Evolutionary conservation across 2,797 vertebrate genomes (phyloP).

Genomic region (Denticeps clupeoides): DNA sequence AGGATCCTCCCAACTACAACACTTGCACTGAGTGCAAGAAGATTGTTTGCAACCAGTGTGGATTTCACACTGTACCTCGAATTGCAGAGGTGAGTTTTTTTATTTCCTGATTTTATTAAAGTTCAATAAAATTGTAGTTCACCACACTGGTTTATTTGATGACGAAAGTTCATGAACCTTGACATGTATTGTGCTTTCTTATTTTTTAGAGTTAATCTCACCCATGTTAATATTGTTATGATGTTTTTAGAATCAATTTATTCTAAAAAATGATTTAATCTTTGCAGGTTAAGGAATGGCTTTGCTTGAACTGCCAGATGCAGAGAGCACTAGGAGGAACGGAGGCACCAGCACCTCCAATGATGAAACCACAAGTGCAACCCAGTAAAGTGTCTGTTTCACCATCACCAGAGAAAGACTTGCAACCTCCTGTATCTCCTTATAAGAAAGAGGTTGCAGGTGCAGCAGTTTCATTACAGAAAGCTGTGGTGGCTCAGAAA

Average conservation of each 20-base stretch:
- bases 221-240: no score
- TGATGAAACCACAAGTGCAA: conserved; percentile 37
- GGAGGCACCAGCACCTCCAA: conserved; percentile 45
- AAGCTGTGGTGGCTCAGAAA: conserved; percentile 41
- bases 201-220: background rate
- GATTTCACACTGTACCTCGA: no score
- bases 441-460: conserved; percentile 31
- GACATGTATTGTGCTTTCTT: no score
- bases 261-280: background rate
- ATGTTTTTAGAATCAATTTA: no score
- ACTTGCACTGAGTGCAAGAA: conserved; percentile 84
- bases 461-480: conserved; percentile 26
- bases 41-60: conserved; percentile 83
- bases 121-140: no score
- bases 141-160: no score
- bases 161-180: no score
- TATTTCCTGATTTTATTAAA: no score
- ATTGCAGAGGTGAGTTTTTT: no score
- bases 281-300: conserved; percentile 63
- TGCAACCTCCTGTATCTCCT: conserved; percentile 16
- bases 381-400: conserved; percentile 34
- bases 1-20: conserved; percentile 72
- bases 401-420: conserved; percentile 12
- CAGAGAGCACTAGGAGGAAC: conserved; percentile 71
- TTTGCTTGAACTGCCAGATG: conserved; percentile 96